phyloP scores from a whole-genome alignment of 2,888 invertebrate genomes.

The Anthrax anthrax region DNA sequence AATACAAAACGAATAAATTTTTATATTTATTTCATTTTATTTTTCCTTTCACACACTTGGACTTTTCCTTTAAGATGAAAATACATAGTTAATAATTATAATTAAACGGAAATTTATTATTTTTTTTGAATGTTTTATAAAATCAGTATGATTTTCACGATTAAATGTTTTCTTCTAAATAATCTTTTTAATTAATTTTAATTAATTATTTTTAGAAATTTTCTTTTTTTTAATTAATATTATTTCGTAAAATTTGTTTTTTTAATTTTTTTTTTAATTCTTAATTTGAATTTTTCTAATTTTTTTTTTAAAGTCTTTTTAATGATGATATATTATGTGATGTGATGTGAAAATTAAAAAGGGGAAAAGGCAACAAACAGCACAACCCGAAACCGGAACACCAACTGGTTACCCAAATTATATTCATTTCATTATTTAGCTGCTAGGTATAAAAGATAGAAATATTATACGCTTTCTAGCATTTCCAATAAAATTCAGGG shows the following conservation, averaged over 20 bases:
- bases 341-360: slow-evolving; percentile 18
- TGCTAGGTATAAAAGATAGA: slow-evolving; percentile 8
- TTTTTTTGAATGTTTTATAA: no score
- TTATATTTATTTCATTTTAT: no score
- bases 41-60: no score
- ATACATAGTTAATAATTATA: no score
- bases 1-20: no score
- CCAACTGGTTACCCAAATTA: slow-evolving; percentile 25
- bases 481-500: no score
- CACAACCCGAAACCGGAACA: slow-evolving; percentile 39
- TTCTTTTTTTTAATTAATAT: no score
- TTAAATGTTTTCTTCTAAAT: neutral
- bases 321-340: slow-evolving; percentile 12
- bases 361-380: slow-evolving; percentile 37
- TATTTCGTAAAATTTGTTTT: neutral
- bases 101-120: no score
- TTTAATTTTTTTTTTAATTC: neutral
- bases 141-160: neutral
- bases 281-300: neutral
- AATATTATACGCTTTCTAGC: no score
- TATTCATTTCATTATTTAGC: slow-evolving; percentile 10
- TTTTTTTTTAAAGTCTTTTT: neutral
- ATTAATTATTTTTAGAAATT: no score
- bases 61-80: no score
- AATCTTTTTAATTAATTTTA: no score